Conservation (phyloP, 2,888 invertebrate species). For the Seira musarum region DNA sequence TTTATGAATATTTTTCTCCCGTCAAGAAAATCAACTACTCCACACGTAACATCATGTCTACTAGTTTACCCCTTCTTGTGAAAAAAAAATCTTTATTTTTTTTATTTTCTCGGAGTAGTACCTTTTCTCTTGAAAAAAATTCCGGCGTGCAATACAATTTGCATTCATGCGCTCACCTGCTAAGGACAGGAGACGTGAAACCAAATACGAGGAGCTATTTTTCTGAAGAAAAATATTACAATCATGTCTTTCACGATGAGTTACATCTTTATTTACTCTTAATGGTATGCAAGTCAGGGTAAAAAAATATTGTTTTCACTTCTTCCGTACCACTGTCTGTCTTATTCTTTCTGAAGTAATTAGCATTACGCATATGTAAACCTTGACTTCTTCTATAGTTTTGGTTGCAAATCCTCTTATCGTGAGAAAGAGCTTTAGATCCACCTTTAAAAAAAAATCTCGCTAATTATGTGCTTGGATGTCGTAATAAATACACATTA, state of each 20-base stretch:
- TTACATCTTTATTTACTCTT: constrained; percentile 42
- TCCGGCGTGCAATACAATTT: constrained; percentile 24
- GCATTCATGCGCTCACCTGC: neutral
- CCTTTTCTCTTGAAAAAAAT: no score
- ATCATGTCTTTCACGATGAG: constrained; percentile 22
- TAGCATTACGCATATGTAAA: no score
- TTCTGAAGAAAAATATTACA: neutral
- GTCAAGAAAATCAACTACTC: constrained; percentile 38
- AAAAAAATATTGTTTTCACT: no score
- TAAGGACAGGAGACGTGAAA: constrained; percentile 23
- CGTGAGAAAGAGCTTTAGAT: no score
- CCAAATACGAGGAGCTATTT: constrained; percentile 10
- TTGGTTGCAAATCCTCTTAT: no score
- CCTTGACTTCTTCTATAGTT: no score
- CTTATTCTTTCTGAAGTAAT: no score
- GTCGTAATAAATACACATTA: no score
- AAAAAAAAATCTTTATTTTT: constrained; percentile 1
- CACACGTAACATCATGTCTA: constrained; percentile 21
- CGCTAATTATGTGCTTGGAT: no score
- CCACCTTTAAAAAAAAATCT: no score
- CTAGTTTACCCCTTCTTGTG: constrained; percentile 20
- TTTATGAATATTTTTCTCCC: constrained; percentile 26
- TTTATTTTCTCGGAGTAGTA: neutral
- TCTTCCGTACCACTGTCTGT: no score
- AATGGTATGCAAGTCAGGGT: no score